These are phyloP conservation scores for Chrysaora quinquecirrha DNA, from an alignment of 30 jellyfish, hydroid and myxozoan species.

Conservation along the genomic window DNA sequence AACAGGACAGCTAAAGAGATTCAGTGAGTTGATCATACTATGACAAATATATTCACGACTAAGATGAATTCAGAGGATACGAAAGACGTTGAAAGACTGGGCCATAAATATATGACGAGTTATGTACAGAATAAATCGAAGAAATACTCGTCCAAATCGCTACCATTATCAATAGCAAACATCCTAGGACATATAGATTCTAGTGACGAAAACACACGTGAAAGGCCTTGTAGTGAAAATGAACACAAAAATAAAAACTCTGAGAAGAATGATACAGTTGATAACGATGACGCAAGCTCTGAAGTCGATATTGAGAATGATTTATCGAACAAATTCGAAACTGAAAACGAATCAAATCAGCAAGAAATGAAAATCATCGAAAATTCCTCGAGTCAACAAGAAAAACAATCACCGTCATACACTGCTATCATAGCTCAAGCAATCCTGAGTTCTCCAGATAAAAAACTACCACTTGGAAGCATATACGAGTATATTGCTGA, in stretches of 20 bases:
- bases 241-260: neutral
- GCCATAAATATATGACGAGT: slow-evolving; percentile 45
- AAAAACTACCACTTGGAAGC: slow-evolving; percentile 92
- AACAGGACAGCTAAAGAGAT: slow-evolving; percentile 5
- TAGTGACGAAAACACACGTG: neutral
- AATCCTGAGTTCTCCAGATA: slow-evolving; percentile 89
- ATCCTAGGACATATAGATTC: slow-evolving; percentile 61
- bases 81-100: slow-evolving; percentile 34
- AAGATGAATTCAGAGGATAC: slow-evolving; percentile 42
- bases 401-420: slow-evolving; percentile 84
- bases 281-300: neutral
- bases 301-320: slow-evolving; percentile 66
- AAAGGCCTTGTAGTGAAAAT: slow-evolving; percentile 27
- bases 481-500: slow-evolving; percentile 95
- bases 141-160: slow-evolving; percentile 22
- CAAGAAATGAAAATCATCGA: neutral
- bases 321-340: slow-evolving; percentile 18
- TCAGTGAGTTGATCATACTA: slow-evolving; percentile 36
- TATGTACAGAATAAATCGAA: slow-evolving; percentile 33
- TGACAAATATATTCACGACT: slow-evolving; percentile 19
- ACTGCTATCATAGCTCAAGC: slow-evolving; percentile 98
- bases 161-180: slow-evolving; percentile 73
- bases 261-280: neutral
- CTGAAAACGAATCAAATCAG: slow-evolving; percentile 4
- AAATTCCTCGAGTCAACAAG: slow-evolving; percentile 34